These are phyloP conservation scores for Aporrectodea caliginosa DNA, from an alignment of 1,140 invertebrate genomes.

Conservation along the genomic window DNA sequence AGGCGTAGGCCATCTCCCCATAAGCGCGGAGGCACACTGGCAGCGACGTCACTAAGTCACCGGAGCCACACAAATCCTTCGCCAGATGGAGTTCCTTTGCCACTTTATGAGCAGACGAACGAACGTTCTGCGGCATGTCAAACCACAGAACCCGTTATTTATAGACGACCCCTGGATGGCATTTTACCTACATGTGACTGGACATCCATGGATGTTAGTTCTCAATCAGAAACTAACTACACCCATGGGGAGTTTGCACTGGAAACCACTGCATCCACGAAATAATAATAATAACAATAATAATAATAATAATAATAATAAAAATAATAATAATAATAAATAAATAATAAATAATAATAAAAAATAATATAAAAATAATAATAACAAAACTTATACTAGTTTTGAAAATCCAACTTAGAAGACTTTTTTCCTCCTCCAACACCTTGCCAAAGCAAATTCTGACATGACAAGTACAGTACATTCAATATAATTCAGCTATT, in stretches of 20 bases:
- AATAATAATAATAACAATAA: conserved; percentile 1
- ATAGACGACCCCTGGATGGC: not conserved
- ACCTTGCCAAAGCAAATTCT: not conserved
- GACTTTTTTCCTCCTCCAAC: not conserved
- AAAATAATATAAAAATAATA: not conserved
- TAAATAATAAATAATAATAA: conserved; percentile 4
- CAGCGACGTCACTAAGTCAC: too few relatives aligned
- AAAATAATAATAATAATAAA: not conserved
- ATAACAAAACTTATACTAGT: not conserved
- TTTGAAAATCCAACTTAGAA: too few relatives aligned
- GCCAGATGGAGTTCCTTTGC: too few relatives aligned
- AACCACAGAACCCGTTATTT: too few relatives aligned
- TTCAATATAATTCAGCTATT: too few relatives aligned
- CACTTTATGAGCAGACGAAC: too few relatives aligned
- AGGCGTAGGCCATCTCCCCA: too few relatives aligned
- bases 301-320: conserved; percentile 4
- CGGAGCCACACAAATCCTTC: too few relatives aligned
- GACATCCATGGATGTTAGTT: not conserved
- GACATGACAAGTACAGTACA: not conserved
- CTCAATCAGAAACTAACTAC: not conserved
- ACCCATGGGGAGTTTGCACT: too few relatives aligned
- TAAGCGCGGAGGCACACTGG: too few relatives aligned
- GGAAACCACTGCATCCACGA: too few relatives aligned
- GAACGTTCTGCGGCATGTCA: too few relatives aligned
- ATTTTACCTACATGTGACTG: not conserved